Evolutionary conservation across 2,888 invertebrate species (phyloP), one percentile per base, ranked within the genome.

Genomic region (Drosophila diplacantha): DNA sequence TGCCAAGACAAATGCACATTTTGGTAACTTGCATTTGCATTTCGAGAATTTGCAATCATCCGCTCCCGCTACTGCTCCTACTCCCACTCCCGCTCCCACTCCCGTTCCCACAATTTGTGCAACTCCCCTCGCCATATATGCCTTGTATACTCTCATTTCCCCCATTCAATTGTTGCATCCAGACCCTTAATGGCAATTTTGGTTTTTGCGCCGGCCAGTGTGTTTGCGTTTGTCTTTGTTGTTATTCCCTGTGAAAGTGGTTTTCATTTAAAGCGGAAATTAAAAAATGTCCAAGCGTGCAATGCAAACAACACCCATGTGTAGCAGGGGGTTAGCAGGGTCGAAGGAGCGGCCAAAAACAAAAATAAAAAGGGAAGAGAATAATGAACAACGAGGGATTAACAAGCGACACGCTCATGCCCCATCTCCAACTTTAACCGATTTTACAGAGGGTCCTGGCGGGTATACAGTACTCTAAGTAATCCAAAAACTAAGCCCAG

Each of bases 241-340:
- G 47, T 54, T 64, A 12, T 66, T 59, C 59, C 38, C 58, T 63
- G 22, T 47, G 69, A 73, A 83, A 75, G 75, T 71, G 82, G 76
- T 72, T 78, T 78, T 81, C 75, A 78, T 81, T 80, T 83, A 78
- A 68, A 83, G 63, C 82, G 82, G 79, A 80, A 80, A 80, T 80
- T 80, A 83, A 80, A 79, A 83, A 79, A 74, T 82, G 81, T 69
- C 64, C 78, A 74, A 60, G 71, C 60, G 50, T 55, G 53, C 64
- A 47, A 71, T 51, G 53, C 64, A 46, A 71, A 26, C 39, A 67
- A 53, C 37, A 44, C 37, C 26, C 61, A 57, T 47, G 44, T 58
- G 41, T 59, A 16, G 54, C 9, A n/a, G 9, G 31, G n/a, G 47
- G 31, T 12, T 44, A 22, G n/a, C 35, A 16, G 39, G 39, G 26